Evolutionary conservation across 35 echinoderm and acorn worm genomes (phyloP), one percentile per base, ranked within the genome.

Genomic region (Apostichopus japonicus): DNA sequence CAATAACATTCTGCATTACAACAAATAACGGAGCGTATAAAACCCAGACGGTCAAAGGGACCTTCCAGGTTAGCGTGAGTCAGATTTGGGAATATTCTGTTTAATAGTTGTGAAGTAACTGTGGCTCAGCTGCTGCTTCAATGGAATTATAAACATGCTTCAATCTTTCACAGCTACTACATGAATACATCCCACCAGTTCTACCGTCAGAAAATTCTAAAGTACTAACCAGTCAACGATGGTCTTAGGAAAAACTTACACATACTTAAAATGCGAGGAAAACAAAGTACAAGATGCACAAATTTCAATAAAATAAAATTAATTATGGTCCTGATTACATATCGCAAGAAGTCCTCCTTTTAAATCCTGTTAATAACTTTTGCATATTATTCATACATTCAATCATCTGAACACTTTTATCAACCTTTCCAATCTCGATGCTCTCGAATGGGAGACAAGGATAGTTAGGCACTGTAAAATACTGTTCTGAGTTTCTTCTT

Each of bases 251-350:
- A 89, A 67, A 89, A 57, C n/a, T 72, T 73, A 62, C 4, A 17
- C 6, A 53, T 67, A 24, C 16, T 6, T 9, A 57, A 44, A 57
- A 25, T 56, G 83, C 83, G n/a, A 87, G 59, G 44, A 87, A 51
- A 19, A 61, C 33, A 75, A 90, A 90, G 63, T 90, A 90, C 71
- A 77, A 61, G 58, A 90, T 77, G 87, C 87, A 90, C 44, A 90
- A 0, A 19, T 63, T 70, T 51, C 24, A 82, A 75, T 75, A 52
- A 89, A 89, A 89, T 89, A 67, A 89, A 89, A 89, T 87, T 87
- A 90, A 71, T 89, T 89, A 89, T 91, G 90, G 90, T 91, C 90
- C 90, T 91, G 90, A 91, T 91, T 91, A 91, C 90, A 79, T 79
- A 91, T 79, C 71, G 90, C 77, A 79, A 79, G 16, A 25, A 87